Evolutionary conservation across 2,888 invertebrate genomes (phyloP).

Genomic region (Anodontia alba): DNA sequence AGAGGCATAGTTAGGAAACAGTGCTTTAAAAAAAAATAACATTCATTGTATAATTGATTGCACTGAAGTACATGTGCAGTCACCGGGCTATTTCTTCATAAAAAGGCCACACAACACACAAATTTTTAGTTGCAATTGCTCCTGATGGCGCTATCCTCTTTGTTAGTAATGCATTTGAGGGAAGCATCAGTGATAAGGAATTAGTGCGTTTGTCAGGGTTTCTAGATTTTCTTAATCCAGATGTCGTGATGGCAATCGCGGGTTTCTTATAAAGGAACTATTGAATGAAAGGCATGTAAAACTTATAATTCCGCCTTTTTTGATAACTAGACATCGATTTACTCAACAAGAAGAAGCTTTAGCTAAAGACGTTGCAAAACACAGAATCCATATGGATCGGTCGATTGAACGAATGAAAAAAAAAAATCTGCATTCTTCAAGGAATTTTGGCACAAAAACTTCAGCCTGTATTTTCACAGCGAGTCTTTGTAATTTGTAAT

Average conservation of each 20-base stretch:
- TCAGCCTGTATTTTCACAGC: background rate
- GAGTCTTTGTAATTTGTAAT: constrained; percentile 1
- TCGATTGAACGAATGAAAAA: background rate
- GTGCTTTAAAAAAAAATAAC: constrained; percentile 27
- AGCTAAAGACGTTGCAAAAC: background rate
- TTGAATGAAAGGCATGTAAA: background rate
- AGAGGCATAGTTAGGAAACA: constrained; percentile 13
- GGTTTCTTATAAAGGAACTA: background rate
- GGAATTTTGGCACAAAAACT: background rate
- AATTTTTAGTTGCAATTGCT: constrained; percentile 19
- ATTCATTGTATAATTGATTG: constrained; percentile 28
- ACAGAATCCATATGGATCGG: background rate
- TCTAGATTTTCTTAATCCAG: no score
- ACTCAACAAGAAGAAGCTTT: constrained; percentile 4
- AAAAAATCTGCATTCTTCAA: background rate
- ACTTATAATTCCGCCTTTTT: background rate
- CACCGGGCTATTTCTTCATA: constrained; percentile 28
- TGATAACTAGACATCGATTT: background rate
- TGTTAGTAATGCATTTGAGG: constrained; percentile 22
- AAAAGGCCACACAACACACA: constrained; percentile 22
- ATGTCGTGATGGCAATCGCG: background rate
- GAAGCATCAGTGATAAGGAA: constrained; percentile 23
- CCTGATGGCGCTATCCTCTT: constrained; percentile 26
- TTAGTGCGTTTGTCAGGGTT: constrained; percentile 4
- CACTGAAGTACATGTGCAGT: no score